Percentiles rank a stretch among this genome's conserved stretches.
phyloP scores from a whole-genome alignment of 2,797 vertebrate genomes.

The Cossypha dichroa region DNA sequence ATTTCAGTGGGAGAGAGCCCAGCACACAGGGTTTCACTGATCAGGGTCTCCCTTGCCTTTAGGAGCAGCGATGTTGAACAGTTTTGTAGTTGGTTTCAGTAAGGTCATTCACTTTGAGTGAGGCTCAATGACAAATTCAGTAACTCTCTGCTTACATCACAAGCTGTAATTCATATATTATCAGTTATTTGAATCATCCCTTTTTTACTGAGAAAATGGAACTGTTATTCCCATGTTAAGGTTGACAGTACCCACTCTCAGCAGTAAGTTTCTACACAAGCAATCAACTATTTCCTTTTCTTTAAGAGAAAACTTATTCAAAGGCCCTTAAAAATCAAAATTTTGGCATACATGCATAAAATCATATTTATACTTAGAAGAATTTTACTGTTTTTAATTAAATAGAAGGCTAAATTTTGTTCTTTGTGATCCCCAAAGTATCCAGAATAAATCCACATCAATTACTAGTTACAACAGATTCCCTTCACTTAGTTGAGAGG shows the following conservation, averaged over 20 bases:
- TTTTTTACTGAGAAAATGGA: not conserved
- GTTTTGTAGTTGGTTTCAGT: not conserved
- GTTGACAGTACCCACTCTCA: not conserved
- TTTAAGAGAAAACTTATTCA: not conserved
- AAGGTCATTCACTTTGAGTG: not conserved
- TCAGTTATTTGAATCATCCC: not conserved
- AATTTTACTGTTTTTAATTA: not conserved
- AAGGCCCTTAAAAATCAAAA: not conserved
- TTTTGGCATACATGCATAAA: not conserved
- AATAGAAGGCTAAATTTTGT: not conserved
- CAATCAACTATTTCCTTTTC: not conserved
- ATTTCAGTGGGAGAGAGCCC: not conserved
- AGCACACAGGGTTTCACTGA: fast-evolving
- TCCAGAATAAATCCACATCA: not conserved
- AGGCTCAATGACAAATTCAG: not conserved
- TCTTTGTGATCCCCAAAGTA: not conserved
- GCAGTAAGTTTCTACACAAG: not conserved
- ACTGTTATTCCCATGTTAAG: not conserved
- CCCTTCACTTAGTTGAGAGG: not conserved
- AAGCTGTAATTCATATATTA: not conserved
- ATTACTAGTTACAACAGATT: not conserved
- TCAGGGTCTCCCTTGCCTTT: not conserved
- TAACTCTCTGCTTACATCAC: not conserved
- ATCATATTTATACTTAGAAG: not conserved
- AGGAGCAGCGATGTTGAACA: not conserved